Base-by-base conservation (phyloP, 2,113 vertebrate species). In the Protobothrops mucrosquamatus region DNA sequence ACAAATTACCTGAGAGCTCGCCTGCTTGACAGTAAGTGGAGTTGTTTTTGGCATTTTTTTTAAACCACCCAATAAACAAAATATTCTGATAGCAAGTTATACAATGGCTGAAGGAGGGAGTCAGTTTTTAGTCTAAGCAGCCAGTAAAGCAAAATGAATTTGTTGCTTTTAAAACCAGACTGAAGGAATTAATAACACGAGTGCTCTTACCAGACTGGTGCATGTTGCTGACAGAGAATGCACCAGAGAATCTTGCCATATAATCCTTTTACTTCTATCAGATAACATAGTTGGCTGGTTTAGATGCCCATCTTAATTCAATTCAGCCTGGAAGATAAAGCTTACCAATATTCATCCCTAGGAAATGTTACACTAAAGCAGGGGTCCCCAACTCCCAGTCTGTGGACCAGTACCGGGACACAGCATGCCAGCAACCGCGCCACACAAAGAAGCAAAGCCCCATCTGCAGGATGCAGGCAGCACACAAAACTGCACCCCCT, bases 1-100 rank as follows among this genome's bases (percentile, higher is more conserved):
- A 96, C 90, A 86, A 93, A 87, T 92, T 88, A 12, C 20, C 94
- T 91, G 54, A 69, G 94, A 89, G 34, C 34, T 34, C 22, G 18
- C 29, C 15, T 34, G 57, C 74, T 81, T 43, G 34, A 81, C 8
- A 43, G 74, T 81, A 43, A 81, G 18, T 43, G 74, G 29, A 34
- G 29, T 54, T 43, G 24, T 54, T 11, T 54, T 74, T 74, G 39
- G 34, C 0, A 2, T 86, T 86, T 86, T 86, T 12, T 86, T 12
- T 14, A 86, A 86, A 48, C 43, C 24, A 24, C 23, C 23, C 43
- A 86, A 26, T 86, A 48, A 85, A 43, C 74, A 81, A 43, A 43
- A 22, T 43, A 3, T 85, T 48, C 20, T 48, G 43, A 18, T 51
- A 51, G 43, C 11, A 48, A 86, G 46, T 86, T 86, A 86, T 48